Base-by-base conservation (phyloP, 1,140 invertebrate species). In the Diabrotica virgifera region DNA sequence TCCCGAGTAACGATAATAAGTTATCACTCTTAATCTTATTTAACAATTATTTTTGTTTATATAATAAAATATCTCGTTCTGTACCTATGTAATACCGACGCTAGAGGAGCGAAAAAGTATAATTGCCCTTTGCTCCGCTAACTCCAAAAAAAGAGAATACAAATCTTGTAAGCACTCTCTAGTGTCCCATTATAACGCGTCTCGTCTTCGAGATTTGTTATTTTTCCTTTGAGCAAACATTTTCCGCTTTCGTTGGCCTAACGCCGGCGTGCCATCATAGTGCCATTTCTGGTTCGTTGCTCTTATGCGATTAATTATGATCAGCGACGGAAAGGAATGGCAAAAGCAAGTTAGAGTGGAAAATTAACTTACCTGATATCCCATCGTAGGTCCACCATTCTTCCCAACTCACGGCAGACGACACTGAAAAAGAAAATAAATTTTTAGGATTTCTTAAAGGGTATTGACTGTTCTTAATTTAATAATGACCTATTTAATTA, bases 371-470 rank as follows among this genome's bases (percentile, higher is more conserved):
- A 94, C 92, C 92, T 81, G 93, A 95, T 79, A 95, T 94, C 54
- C 92, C 92, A 81, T 94, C 92, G 81, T 95, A 94, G 63, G 92
- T 94, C 92, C 92, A 95, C 93, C 93, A 95, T 84, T 93, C 91
- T 78, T 95, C 93, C 93, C 93, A 95, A 78, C 90, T 93, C 69
- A 93, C 90, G 71, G 86, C 85, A 59, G 84, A 80, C 66, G 87
- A 85, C 70, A 84, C 89, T 90, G 84, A 63, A 84, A 87, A 76
- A 78, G 77, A 75, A 78, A 24, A 61, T 62, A 65, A 63, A 12
- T 52, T 12, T 52, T 24, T 4, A 24, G 24, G 24, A 24, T 4
- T 24, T 24, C 24, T 24, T 24, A 24, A 24, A 24, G 24, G 24
- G 24, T 24, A 24, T 24, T 24, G 24, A 24, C 24, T 24, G 24